A percentile compares a stretch with the other conserved stretches of the same genome.
phyloP scores from a whole-genome alignment of 2,888 invertebrate species.

The Argynnis bischoffii region DNA sequence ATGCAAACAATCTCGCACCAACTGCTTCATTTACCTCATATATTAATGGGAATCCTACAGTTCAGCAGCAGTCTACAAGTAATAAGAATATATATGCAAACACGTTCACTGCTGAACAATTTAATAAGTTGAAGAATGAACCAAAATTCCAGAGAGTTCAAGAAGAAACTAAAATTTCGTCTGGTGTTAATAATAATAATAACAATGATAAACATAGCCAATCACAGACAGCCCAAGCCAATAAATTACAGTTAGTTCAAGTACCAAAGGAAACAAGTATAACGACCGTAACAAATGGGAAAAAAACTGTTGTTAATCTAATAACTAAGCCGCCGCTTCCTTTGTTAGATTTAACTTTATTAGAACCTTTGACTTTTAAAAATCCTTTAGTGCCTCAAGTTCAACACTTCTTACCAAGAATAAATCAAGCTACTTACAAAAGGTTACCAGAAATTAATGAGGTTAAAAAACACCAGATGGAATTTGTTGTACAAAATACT shows the following conservation, averaged over 20 bases:
- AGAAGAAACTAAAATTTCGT: constrained; percentile 28
- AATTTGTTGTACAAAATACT: constrained; percentile 57
- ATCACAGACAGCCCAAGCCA: constrained; percentile 45
- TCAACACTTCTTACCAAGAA: constrained; percentile 73
- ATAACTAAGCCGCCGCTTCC: constrained; percentile 66
- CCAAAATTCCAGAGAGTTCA: constrained; percentile 53
- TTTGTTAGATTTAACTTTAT: constrained; percentile 65
- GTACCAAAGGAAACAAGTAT: constrained; percentile 48
- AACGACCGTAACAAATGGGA: constrained; percentile 63
- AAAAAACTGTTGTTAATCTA: constrained; percentile 63
- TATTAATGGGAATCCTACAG: constrained; percentile 36
- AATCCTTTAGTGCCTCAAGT: constrained; percentile 77
- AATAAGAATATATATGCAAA: constrained; percentile 56
- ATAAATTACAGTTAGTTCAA: constrained; percentile 52
- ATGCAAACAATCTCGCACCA: constrained; percentile 55
- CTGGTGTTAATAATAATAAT: constrained; percentile 25
- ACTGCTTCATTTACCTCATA: constrained; percentile 43
- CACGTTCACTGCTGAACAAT: constrained; percentile 48
- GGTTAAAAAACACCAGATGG: constrained; percentile 59
- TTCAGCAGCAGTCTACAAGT: constrained; percentile 55
- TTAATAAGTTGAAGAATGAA: constrained; percentile 47
- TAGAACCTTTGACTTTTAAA: constrained; percentile 71
- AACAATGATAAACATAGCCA: constrained; percentile 40
- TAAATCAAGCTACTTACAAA: constrained; percentile 62
- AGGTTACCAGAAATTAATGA: constrained; percentile 56